Conservation (phyloP, 1,140 invertebrate genomes). For the Scylla paramamosain region DNA sequence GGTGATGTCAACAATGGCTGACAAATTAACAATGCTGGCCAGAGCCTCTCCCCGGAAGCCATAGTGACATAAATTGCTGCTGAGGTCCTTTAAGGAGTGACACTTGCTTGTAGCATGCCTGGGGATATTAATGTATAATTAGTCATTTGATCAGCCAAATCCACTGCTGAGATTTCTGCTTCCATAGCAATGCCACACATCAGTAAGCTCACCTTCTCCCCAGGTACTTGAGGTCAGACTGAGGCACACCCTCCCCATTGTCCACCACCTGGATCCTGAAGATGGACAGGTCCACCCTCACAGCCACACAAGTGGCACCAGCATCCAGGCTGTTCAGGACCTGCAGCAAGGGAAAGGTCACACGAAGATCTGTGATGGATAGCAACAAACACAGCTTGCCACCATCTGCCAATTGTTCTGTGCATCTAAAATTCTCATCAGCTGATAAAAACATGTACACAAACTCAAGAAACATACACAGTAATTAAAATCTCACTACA, state of each 20-base stretch:
- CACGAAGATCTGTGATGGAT: too few relatives aligned
- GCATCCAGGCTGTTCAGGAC: slow-evolving; percentile 86
- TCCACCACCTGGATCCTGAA: slow-evolving; percentile 85
- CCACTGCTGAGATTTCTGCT: neutral
- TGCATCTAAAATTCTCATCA: too few relatives aligned
- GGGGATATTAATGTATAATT: neutral
- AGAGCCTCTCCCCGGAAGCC: slow-evolving; percentile 86
- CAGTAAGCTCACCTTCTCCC: slow-evolving; percentile 81
- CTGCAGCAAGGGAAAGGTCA: slow-evolving; percentile 79
- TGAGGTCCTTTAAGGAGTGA: slow-evolving; percentile 81
- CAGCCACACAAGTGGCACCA: slow-evolving; percentile 83
- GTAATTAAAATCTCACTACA: too few relatives aligned
- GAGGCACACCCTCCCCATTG: slow-evolving; percentile 84
- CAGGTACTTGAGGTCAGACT: slow-evolving; percentile 82
- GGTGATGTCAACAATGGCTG: slow-evolving; percentile 83
- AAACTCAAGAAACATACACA: too few relatives aligned
- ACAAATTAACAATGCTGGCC: slow-evolving; percentile 83
- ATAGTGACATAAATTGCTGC: slow-evolving; percentile 82
- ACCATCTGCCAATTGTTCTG: too few relatives aligned
- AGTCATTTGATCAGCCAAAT: neutral
- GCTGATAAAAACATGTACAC: too few relatives aligned
- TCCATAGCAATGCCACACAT: too few relatives aligned
- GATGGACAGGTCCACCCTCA: slow-evolving; percentile 83
- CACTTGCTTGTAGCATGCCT: slow-evolving; percentile 86
- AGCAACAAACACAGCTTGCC: too few relatives aligned